Evolutionary conservation across 2,113 vertebrate genomes (phyloP), one percentile per base, ranked within the genome.

Genomic region (Mirza zaza): DNA sequence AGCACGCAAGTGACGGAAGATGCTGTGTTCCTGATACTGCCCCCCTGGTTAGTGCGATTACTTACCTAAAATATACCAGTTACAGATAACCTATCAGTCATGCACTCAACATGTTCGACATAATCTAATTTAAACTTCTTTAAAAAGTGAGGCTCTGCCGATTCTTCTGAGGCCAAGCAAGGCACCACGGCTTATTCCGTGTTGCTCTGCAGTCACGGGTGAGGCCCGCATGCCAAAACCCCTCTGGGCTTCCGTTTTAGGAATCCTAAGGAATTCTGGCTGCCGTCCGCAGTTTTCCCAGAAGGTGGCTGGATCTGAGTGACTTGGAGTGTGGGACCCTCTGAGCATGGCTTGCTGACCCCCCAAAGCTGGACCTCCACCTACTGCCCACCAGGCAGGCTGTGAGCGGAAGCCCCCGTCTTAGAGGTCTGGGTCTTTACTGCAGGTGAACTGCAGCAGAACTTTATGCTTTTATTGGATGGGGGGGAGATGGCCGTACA

Each of bases 271-370:
- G 5, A 32, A 45, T 45, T 36, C 32, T 10, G 9, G 12, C 8
- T 14, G 68, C 80, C 7, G 1, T 55, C 48, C 15, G 21, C n/a
- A 11, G 0, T 57, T 48, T 45, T 75, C 84, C 13, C 57, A 9
- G 29, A 14, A 73, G 45, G 34, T 21, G 34, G 61, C 63, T 82
- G 52, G 25, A 0, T 18, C 61, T 18, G 11, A 36, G 34, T 6
- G 29, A 21, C 14, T 36, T 27, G 29, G 39, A 25, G 32, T 8
- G 20, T 0, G 23, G 42, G 39, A 55, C 39, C 12, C 32, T 50
- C 15, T 0, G 0, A n/a, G 68, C 2, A 4, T 7, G 1, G 59
- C 32, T 65, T 17, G n/a, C 3, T 45, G 70, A n/a, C 6, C 27
- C 45, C 23, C 42, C 63, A 75, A 75, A 21, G 57, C 34, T 57